These are phyloP conservation scores for Phyllotreta striolata DNA, from an alignment of 2,888 invertebrate species.

Conservation along the genomic window DNA sequence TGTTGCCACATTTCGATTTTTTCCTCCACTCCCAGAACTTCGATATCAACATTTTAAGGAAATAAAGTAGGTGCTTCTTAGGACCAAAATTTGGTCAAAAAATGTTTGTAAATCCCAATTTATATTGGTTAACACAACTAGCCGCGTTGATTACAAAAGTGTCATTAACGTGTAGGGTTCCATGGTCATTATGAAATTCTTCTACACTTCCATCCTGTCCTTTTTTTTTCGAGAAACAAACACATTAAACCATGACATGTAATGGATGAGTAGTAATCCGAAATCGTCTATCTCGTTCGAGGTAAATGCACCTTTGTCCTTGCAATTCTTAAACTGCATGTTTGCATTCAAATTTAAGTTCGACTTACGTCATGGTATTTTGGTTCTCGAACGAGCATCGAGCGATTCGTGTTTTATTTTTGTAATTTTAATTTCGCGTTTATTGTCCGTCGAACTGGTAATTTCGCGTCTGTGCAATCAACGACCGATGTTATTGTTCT, in stretches of 20 bases:
- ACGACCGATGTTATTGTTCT: slow-evolving; percentile 5
- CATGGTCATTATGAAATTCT: slow-evolving; percentile 35
- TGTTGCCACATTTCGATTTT: no score
- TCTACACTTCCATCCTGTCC: slow-evolving; percentile 11
- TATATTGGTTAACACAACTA: slow-evolving; percentile 19
- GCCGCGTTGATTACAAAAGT: slow-evolving; percentile 28
- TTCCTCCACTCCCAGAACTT: no score
- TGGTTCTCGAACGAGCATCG: slow-evolving; percentile 26
- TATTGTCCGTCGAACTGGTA: background rate
- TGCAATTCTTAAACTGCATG: slow-evolving; percentile 53
- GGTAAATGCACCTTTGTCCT: slow-evolving; percentile 62
- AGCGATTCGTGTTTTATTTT: slow-evolving; percentile 11
- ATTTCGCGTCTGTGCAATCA: no score
- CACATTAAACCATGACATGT: slow-evolving; percentile 42
- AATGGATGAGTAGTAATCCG: slow-evolving; percentile 49
- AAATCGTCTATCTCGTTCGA: slow-evolving; percentile 49
- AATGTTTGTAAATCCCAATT: slow-evolving; percentile 8
- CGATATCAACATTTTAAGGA: no score
- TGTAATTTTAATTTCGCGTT: slow-evolving; percentile 1
- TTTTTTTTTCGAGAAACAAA: slow-evolving; percentile 37
- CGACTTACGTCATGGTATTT: slow-evolving; percentile 44
- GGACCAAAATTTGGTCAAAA: background rate
- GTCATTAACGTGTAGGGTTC: slow-evolving; percentile 32
- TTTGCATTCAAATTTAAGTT: slow-evolving; percentile 49
- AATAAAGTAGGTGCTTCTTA: slow-evolving; percentile 15